Conservation (phyloP, 2,113 vertebrate genomes). For the Mormoops blainvillei region DNA sequence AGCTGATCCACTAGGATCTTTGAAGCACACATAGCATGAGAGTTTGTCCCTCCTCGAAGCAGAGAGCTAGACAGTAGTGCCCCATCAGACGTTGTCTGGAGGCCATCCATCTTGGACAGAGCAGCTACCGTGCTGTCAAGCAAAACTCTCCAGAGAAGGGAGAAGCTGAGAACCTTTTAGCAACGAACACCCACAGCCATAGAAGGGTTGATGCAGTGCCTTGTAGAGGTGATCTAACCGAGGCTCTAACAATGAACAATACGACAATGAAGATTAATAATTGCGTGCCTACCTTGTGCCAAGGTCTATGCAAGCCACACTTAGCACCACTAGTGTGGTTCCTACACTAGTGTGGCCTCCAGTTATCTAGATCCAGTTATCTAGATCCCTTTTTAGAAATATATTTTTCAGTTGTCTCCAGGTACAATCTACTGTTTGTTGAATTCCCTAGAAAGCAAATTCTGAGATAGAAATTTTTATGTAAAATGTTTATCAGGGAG, state of each 20-base stretch:
- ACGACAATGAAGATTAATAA: not conserved
- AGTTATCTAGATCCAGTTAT: not conserved
- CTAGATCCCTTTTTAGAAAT: not conserved
- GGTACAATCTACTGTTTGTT: not conserved
- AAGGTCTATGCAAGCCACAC: not conserved
- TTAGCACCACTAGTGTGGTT: not conserved
- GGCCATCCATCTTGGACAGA: not conserved
- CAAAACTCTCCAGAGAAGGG: not conserved
- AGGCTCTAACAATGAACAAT: not conserved
- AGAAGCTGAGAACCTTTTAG: not conserved
- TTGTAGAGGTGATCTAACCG: not conserved
- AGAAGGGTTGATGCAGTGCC: not conserved
- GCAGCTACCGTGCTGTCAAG: not conserved
- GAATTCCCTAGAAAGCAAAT: not conserved
- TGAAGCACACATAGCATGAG: too few species aligned
- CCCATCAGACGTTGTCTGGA: too few species aligned
- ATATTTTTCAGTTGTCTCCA: not conserved
- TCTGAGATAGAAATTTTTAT: not conserved
- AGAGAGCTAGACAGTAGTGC: too few species aligned
- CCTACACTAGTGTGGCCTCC: not conserved
- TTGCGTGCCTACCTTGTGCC: not conserved
- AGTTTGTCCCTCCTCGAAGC: too few species aligned
- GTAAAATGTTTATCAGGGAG: not conserved
- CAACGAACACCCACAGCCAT: not conserved
- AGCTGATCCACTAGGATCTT: too few species aligned